Conservation (phyloP, 2,113 vertebrate species). For the Etheostoma cragini region DNA sequence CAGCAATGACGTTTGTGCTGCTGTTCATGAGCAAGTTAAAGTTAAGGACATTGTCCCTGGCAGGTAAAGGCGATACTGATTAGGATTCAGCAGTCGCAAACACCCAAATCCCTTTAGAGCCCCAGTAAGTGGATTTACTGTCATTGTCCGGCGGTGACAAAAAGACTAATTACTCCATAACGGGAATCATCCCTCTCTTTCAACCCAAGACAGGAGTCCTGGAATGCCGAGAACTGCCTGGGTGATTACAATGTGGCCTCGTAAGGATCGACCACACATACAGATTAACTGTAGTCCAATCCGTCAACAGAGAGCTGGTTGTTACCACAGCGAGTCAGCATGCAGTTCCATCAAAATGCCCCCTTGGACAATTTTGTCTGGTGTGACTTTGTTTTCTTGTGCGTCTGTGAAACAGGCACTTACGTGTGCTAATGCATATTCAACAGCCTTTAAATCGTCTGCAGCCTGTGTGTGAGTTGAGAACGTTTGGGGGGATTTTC, state of each 20-base stretch:
- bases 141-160: slow-evolving; percentile 78
- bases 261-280: slow-evolving; percentile 65
- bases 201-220: slow-evolving; percentile 59
- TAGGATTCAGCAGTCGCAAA: slow-evolving; percentile 70
- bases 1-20: slow-evolving; percentile 16
- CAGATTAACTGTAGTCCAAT: slow-evolving; percentile 70
- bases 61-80: slow-evolving; percentile 53
- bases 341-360: slow-evolving; percentile 39
- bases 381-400: slow-evolving; percentile 56
- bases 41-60: slow-evolving; percentile 53
- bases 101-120: slow-evolving; percentile 71
- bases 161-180: slow-evolving; percentile 82
- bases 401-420: slow-evolving; percentile 27
- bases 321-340: slow-evolving; percentile 41
- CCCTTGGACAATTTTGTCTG: slow-evolving; percentile 47
- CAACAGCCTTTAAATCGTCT: slow-evolving; percentile 45
- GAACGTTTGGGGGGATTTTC: slow-evolving; percentile 41
- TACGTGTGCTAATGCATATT: slow-evolving; percentile 63
- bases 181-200: slow-evolving; percentile 79
- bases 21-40: slow-evolving; percentile 35
- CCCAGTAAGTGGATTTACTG: slow-evolving; percentile 71
- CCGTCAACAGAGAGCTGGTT: slow-evolving; percentile 53
- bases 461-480: slow-evolving; percentile 24
- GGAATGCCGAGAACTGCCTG: slow-evolving; percentile 56
- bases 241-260: slow-evolving; percentile 69